Conservation (phyloP, 2,888 invertebrate species). For the Spialia ferax region DNA sequence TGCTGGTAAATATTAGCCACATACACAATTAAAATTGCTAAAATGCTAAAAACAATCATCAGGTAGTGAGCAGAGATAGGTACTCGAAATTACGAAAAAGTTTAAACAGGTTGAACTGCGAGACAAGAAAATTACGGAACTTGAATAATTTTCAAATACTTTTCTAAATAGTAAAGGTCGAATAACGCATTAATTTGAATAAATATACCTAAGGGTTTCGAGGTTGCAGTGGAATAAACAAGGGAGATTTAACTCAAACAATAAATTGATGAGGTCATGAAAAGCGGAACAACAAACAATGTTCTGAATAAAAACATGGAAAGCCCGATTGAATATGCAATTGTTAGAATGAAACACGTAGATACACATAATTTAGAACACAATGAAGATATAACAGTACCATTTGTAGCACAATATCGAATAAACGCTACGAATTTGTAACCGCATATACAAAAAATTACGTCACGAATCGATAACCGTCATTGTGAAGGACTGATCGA, state of each 20-base stretch:
- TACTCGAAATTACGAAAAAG: too few species aligned
- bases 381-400: slow-evolving; percentile 57
- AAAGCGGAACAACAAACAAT: slow-evolving; percentile 47
- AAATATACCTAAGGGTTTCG: too few species aligned
- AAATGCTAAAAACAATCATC: too few species aligned
- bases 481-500: slow-evolving; percentile 64
- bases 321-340: slow-evolving; percentile 9
- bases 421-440: slow-evolving; percentile 59
- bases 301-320: slow-evolving; percentile 38
- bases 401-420: slow-evolving; percentile 63
- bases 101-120: too few species aligned
- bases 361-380: slow-evolving; percentile 46
- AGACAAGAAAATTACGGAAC: too few species aligned
- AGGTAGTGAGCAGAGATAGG: too few species aligned
- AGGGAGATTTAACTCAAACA: slow-evolving; percentile 9
- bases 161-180: too few species aligned
- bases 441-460: slow-evolving; percentile 61
- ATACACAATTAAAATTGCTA: too few species aligned
- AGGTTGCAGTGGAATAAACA: background rate
- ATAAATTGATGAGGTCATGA: slow-evolving; percentile 12
- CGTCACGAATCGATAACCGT: slow-evolving; percentile 59
- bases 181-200: background rate
- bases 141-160: too few species aligned
- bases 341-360: slow-evolving; percentile 28
- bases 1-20: too few species aligned